Percentiles rank a stretch among this genome's conserved stretches.
Conservation (phyloP, 2,888 invertebrate species). For the Octonoba sinensis region DNA sequence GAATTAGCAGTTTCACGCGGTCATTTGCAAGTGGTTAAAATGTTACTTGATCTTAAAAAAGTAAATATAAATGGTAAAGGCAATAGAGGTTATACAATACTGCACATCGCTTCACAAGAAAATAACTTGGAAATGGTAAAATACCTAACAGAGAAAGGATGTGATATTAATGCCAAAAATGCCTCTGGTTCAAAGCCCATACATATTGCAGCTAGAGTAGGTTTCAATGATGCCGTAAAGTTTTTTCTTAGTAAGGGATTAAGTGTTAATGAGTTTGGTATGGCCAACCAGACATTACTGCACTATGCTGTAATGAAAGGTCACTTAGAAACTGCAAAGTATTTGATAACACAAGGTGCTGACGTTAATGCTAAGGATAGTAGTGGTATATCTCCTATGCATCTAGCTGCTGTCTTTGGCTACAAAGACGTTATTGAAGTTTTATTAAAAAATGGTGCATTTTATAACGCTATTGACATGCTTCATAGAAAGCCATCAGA, state of each 20-base stretch:
- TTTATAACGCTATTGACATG: not conserved
- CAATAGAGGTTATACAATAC: not conserved
- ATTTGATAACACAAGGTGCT: constrained; percentile 2
- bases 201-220: not conserved
- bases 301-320: constrained; percentile 1
- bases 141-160: not conserved
- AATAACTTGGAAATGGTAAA: constrained; percentile 3
- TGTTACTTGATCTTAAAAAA: not conserved
- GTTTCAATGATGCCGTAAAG: constrained; percentile 6
- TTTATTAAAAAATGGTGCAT: constrained; percentile 17
- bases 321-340: not conserved
- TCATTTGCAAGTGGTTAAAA: not conserved
- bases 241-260: not conserved
- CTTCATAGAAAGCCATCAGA: not conserved
- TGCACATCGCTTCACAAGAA: constrained; percentile 3
- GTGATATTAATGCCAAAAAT: not conserved
- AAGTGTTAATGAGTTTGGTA: constrained; percentile 2
- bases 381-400: constrained; percentile 5
- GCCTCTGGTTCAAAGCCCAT: not conserved
- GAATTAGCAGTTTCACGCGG: constrained; percentile 18
- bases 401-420: constrained; percentile 2
- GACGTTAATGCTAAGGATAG: constrained; percentile 10
- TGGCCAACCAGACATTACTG: not conserved
- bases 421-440: not conserved
- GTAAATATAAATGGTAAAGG: not conserved